phyloP scores from a whole-genome alignment of 2,113 vertebrate species.

The human (Homo sapiens) region DNA sequence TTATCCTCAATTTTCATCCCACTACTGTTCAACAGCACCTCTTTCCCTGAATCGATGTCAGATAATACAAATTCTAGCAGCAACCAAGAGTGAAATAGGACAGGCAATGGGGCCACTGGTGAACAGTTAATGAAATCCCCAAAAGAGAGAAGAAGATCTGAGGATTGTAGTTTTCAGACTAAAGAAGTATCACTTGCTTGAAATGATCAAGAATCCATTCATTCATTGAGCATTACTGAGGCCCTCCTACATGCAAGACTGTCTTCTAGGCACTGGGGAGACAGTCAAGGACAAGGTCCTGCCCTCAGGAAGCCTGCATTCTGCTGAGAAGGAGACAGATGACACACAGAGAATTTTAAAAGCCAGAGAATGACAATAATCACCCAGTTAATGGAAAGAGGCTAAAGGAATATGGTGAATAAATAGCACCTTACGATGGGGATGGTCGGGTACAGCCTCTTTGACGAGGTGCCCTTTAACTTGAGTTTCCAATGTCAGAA shows the following conservation, averaged over 20 bases:
- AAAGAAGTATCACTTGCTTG: neutral
- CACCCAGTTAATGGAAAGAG: neutral
- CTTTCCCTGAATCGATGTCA: neutral
- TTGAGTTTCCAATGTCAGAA: neutral
- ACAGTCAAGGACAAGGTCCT: neutral
- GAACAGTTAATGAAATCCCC: neutral
- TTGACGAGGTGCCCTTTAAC: neutral
- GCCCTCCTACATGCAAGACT: neutral
- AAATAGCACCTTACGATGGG: neutral
- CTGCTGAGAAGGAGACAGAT: neutral
- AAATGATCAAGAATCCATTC: neutral
- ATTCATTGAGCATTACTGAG: neutral
- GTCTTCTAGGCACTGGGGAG: neutral
- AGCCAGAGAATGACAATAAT: neutral
- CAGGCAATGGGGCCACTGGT: neutral
- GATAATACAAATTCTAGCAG: neutral
- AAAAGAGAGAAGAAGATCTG: neutral
- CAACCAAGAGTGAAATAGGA: neutral
- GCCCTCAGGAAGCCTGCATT: neutral
- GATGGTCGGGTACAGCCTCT: neutral
- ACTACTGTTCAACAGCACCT: neutral
- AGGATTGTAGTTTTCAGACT: neutral
- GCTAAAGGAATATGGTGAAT: neutral
- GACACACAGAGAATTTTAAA: neutral
- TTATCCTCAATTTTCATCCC: neutral